phyloP scores from a whole-genome alignment of 1,140 invertebrate genomes.

The Drosophila sechellia region DNA sequence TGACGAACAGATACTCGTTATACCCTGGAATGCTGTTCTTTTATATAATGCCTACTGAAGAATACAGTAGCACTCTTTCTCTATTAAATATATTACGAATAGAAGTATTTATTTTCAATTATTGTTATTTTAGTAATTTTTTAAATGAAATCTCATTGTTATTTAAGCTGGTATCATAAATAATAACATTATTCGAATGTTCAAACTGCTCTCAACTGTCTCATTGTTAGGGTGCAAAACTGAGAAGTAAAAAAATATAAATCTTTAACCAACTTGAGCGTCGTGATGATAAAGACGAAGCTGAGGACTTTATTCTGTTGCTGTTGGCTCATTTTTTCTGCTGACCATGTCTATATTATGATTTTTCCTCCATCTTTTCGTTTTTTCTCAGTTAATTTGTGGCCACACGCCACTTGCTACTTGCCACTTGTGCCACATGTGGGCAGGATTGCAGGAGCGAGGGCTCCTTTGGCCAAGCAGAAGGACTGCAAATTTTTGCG shows the following conservation, averaged over 20 bases:
- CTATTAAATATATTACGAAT: background rate
- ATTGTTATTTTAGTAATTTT: too few relatives aligned
- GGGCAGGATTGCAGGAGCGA: constrained; percentile 21
- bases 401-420: constrained; percentile 57
- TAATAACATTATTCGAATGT: background rate
- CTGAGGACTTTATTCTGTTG: constrained; percentile 46
- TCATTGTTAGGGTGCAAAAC: background rate
- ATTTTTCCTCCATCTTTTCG: constrained; percentile 36
- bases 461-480: constrained; percentile 15
- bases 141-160: too few relatives aligned
- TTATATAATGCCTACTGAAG: too few relatives aligned
- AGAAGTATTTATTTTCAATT: too few relatives aligned
- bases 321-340: constrained; percentile 62
- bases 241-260: background rate
- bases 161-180: too few relatives aligned
- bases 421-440: constrained; percentile 56
- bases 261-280: background rate
- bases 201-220: background rate
- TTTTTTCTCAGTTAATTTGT: constrained; percentile 69
- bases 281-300: constrained; percentile 20
- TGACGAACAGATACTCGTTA: background rate
- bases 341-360: constrained; percentile 80
- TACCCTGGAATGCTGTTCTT: constrained; percentile 13
- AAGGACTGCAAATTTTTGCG: constrained; percentile 75
- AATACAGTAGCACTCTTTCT: too few relatives aligned